These are phyloP conservation scores for Crotalus viridis DNA, from an alignment of 2,113 vertebrate species.

Conservation along the genomic window DNA sequence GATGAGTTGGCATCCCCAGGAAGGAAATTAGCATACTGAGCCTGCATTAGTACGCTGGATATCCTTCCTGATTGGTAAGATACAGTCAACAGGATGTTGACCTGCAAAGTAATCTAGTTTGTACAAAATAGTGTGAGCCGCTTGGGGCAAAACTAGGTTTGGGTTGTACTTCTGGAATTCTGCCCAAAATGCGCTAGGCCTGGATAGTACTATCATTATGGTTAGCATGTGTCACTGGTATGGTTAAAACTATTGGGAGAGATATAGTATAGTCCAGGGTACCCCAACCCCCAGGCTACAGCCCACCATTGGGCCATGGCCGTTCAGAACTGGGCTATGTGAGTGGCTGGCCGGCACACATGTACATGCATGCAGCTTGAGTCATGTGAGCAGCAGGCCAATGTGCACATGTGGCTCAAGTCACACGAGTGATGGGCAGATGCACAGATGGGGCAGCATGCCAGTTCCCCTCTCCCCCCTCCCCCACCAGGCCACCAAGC, in stretches of 20 bases:
- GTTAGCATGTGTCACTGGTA: not conserved
- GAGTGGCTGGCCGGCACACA: not conserved
- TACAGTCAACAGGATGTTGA: not conserved
- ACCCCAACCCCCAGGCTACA: not conserved
- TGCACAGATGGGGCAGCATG: not conserved
- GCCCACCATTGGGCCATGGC: too few relatives aligned
- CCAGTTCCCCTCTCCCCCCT: not conserved
- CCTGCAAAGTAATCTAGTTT: not conserved
- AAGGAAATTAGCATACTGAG: not conserved
- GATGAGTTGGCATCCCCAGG: not conserved
- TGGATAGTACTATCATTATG: not conserved
- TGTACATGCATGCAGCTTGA: not conserved
- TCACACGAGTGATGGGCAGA: not conserved
- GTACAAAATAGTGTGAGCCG: not conserved
- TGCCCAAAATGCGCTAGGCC: not conserved
- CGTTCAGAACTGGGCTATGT: too few relatives aligned
- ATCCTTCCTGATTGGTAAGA: not conserved
- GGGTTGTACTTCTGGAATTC: not conserved
- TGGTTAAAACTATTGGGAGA: not conserved
- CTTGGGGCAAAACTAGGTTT: not conserved
- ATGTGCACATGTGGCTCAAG: not conserved
- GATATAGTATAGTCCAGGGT: not conserved
- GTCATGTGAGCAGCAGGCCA: not conserved
- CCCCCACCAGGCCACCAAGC: not conserved
- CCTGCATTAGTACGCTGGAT: not conserved